Base-by-base conservation (phyloP, 2,888 invertebrate species). In the Xylota sylvarum region DNA sequence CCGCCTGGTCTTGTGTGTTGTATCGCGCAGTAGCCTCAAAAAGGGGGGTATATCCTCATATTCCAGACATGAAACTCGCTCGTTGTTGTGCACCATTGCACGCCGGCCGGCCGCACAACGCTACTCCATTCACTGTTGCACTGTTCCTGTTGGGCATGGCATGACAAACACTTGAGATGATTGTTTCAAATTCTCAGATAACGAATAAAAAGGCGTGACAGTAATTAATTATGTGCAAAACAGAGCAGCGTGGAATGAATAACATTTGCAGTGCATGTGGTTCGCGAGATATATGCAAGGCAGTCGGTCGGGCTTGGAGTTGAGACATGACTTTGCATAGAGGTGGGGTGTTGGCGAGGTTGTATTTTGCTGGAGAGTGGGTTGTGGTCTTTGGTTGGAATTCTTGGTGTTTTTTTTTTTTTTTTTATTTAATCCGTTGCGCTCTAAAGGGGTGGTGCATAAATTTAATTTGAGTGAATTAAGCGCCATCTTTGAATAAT, bases 211-310 rank as follows among this genome's bases (percentile, higher is more conserved):
- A 92, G 92, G 92, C 92, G 92, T 92, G 92, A 92, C 92, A 92
- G 92, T 92, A 92, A 92, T 92, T 92, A 92, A 92, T 92, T 92
- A 92, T 91, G 90, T 90, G 86, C 86, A 86, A 86, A 86, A 82
- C 86, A 86, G 86, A 82, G 82, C 72, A 67, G 69, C 67, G 79
- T 82, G 77, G 69, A 86, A 86, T 86, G 86, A 86, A 82, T 78
- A 86, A 82, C 77, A 82, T 82, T 86, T 86, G 72, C 77, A 43
- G 64, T 82, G 86, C 82, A 86, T 86, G 82, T 86, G 85, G 81
- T 48, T 76, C 62, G 14, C 67, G 12, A 65, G 79, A 60, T 50
- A 80, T 56, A 17, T n/a, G 30, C 48, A 43, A 6, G 32, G 12
- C 19, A 56, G 46, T 46, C 40, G 50, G 48, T 56, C 43, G 32